Evolutionary conservation across 2,888 invertebrate genomes (phyloP), one percentile per base, ranked within the genome.

Genomic region (Tetropium fuscum): DNA sequence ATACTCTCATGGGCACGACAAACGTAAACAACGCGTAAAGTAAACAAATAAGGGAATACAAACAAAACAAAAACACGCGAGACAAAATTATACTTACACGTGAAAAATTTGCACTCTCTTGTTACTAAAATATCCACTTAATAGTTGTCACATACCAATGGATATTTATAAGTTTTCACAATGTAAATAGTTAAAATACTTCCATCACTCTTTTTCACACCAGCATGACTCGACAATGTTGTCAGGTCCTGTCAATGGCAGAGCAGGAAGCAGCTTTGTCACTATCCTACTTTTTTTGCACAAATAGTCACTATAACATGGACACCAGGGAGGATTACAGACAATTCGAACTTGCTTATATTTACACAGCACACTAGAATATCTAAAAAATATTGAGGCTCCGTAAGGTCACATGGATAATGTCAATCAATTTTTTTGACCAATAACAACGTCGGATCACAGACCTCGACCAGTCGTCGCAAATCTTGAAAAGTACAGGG

Each of bases 11-110:
- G 44, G 34, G 36, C 53, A 13, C 43, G 53, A 10, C 20, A 44
- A 53, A 53, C 18, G 44, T 53, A 53, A 53, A 53, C 53, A 53
- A 48, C 36, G 38, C n/a, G n/a, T 13, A 48, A 48, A 36, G 48
- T 48, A 48, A 53, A 53, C 53, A 53, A 53, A 53, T 44, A 51
- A 51, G 13, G n/a, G n/a, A 22, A 43, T 18, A 44, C 41, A 44
- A 34, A 53, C 53, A 53, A 44, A 44, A 44, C 44, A 41, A 19
- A 38, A 36, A 6, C 25, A 34, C 13, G 25, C 20, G 18, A 11
- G n/a, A n/a, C n/a, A 19, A 27, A 5, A 27, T 40, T 30, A 41
- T 20, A 47, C 32, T 6, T 47, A 47, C 47, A 16, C 20, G 20
- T 34, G 7, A 6, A 47, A 47, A 19, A 15, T 19, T 19, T 34